A percentile compares a stretch with the other conserved stretches of the same genome.
phyloP scores from a whole-genome alignment of 2,888 invertebrate species.

The Diloba caeruleocephala region DNA sequence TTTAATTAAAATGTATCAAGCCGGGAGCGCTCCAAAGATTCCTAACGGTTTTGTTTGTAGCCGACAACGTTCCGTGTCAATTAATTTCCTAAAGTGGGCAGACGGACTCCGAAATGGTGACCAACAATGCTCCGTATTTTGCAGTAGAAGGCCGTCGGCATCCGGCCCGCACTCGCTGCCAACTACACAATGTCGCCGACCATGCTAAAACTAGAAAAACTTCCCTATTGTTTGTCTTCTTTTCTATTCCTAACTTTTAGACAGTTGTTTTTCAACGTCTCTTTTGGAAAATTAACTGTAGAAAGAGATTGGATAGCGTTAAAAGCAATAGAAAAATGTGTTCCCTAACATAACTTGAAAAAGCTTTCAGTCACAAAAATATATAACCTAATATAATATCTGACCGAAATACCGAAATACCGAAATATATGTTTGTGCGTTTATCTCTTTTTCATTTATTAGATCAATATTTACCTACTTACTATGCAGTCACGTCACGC shows the following conservation, averaged over 20 bases:
- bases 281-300: constrained; percentile 60
- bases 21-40: constrained; percentile 72
- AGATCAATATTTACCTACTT: constrained; percentile 54
- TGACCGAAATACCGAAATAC: constrained; percentile 12
- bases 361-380: constrained; percentile 1
- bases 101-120: constrained; percentile 72
- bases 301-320: constrained; percentile 42
- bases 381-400: not conserved
- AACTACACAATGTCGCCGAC: constrained; percentile 76
- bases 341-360: constrained; percentile 6
- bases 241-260: constrained; percentile 76
- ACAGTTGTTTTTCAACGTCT: constrained; percentile 71
- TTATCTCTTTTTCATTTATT: constrained; percentile 46
- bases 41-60: constrained; percentile 76
- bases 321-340: constrained; percentile 18
- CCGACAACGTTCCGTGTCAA: constrained; percentile 78
- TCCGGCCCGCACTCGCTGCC: constrained; percentile 74
- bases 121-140: constrained; percentile 78
- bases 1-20: constrained; percentile 86
- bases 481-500: constrained; percentile 59
- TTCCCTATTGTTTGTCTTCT: constrained; percentile 74
- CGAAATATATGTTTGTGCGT: constrained; percentile 1
- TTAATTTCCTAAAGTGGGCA: constrained; percentile 84
- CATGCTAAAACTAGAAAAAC: constrained; percentile 79
- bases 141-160: constrained; percentile 64